Percentiles rank a stretch among this genome's conserved stretches.
These are phyloP conservation scores for Macropodus opercularis DNA, from an alignment of 2,797 vertebrate genomes.

Conservation along the genomic window DNA sequence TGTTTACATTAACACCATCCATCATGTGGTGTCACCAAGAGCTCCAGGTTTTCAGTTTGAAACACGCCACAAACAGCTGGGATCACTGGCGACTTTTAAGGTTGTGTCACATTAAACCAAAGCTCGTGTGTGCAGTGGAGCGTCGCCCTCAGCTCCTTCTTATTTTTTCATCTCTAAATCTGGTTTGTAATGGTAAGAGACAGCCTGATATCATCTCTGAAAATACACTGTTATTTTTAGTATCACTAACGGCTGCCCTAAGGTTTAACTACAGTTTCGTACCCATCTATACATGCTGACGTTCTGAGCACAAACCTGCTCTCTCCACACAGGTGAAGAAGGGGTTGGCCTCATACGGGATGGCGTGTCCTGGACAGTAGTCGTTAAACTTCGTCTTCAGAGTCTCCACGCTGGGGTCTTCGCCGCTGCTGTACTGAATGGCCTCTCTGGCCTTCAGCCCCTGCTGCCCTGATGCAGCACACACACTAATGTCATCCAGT, in stretches of 20 bases:
- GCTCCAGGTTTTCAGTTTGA: neutral
- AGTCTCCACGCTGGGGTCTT: conserved; percentile 58
- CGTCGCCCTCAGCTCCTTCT: neutral
- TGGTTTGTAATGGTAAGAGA: too few species aligned
- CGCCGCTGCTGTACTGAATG: conserved; percentile 63
- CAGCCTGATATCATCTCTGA: too few species aligned
- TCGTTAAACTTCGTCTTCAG: conserved; percentile 79
- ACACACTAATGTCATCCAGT: conserved; percentile 2
- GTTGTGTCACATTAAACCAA: neutral
- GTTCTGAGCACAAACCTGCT: conserved; percentile 72
- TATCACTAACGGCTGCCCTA: too few species aligned
- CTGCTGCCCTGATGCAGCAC: conserved; percentile 64
- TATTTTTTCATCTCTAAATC: neutral
- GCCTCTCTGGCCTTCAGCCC: conserved; percentile 70
- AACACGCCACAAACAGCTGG: conserved; percentile 2
- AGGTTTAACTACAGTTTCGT: too few species aligned
- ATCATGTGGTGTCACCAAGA: neutral
- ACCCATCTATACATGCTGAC: too few species aligned
- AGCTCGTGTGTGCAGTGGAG: neutral
- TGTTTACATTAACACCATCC: conserved; percentile 11
- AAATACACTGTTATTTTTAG: too few species aligned
- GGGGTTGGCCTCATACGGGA: conserved; percentile 79
- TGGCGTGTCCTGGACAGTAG: conserved; percentile 64
- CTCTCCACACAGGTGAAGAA: conserved; percentile 82
- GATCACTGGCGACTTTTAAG: neutral